Evolutionary conservation across 2,888 invertebrate genomes (phyloP), one percentile per base, ranked within the genome.

Genomic region (Dilophus febrilis): DNA sequence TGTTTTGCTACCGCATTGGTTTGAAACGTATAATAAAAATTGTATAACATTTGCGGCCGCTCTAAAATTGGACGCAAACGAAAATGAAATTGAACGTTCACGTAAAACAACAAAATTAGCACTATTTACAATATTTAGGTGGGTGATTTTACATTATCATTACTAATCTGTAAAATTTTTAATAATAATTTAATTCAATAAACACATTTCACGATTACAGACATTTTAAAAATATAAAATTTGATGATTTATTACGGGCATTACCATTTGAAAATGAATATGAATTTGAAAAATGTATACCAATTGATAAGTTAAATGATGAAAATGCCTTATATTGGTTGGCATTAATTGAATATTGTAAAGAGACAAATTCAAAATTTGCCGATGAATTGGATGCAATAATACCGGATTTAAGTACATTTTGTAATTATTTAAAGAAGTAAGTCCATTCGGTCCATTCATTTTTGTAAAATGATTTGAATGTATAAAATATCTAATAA

Each of bases 381-480:
- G 54, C 57, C 1, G 56, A 57, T 30, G 59, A 61, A 41, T 44
- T 53, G 19, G 59, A 62, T 38, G 41, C 49, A 10, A 48, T 59
- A 22, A 48, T 61, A 35, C 88, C 88, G 0, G 84, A 84, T 50
- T 57, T 84, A 39, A 71, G 79, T 1, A 67, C 70, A 17, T 78
- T 85, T 47, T 80, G 78, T 46, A 65, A 67, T 19, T 87, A 85
- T 55, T 71, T 87, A 11, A 66, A 72, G 49, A 68, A 70, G 71
- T 87, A 60, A 64, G 69, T 67, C 22, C n/a, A n/a, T n/a, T 29
- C 10, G n/a, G 12, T 31, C n/a, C 5, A 5, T 31, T 14, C n/a
- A 5, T 31, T n/a, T 12, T 14, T n/a, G 5, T 31, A n/a, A 31
- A 30, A 30, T 30, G 4, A 4, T 12, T 4, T 5, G 4, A 30